Base-by-base conservation (phyloP, 2,797 vertebrate genomes). In the Amniataba percoides region DNA sequence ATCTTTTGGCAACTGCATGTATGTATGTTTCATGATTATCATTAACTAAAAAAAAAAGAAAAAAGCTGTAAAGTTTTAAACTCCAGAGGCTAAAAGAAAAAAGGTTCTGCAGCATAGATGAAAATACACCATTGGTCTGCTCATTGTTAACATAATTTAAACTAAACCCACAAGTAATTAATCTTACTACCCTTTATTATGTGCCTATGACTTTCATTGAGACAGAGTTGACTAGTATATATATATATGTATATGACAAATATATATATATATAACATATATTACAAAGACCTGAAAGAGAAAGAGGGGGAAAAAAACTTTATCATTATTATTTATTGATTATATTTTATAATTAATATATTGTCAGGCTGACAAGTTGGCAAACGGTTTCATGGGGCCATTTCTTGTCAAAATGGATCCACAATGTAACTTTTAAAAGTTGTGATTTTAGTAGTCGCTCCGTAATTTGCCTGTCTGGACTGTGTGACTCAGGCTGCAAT, bases 401-500 rank as follows among this genome's bases (percentile, higher is more conserved):
- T 68, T 73, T 62, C 5, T n/a, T 56, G 19, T 66, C 57, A 16
- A 12, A 71, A 55, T 49, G 0, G 14, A 64, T 45, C 13, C 11
- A 43, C n/a, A 13, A 5, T 55, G 27, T 60, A 70, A 60, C 49
- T 84, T 77, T 49, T 15, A 39, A 31, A 31, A 19, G 14, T 51
- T 62, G 8, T 48, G 25, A 61, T 74, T 76, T 51, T 39, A 23
- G 48, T 34, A 36, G 31, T 19, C 64, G 14, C 36, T 56, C 53
- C 2, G 18, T 66, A 63, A 83, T 70, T 59, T 69, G 10, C 27
- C n/a, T 27, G 13, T 52, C 36, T 67, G 53, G 55, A 57, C 36
- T 43, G 4, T 36, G 53, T 62, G 71, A 68, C 48, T 61, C 51
- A 15, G 60, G 68, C 71, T 56, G 36, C 59, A 86, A 57, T 72